These are phyloP conservation scores for Turritopsis rubra DNA, from an alignment of 30 jellyfish, hydroid and myxozoan genomes.

Conservation along the genomic window DNA sequence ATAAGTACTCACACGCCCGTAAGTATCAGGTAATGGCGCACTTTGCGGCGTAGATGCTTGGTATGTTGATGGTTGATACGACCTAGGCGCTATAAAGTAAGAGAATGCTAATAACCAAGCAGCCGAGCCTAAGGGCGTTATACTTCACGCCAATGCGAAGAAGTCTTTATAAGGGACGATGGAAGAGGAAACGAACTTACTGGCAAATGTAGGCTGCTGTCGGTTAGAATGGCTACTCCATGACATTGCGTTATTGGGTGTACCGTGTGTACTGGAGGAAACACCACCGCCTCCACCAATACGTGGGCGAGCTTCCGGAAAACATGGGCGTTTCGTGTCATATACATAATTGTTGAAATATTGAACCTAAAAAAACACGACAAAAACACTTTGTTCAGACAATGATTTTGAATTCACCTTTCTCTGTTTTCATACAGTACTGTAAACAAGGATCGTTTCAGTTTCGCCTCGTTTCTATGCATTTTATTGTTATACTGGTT, in stretches of 20 bases:
- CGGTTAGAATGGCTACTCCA: slow-evolving; percentile 16
- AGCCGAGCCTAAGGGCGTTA: too few relatives aligned
- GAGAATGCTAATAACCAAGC: too few relatives aligned
- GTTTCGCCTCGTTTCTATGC: too few relatives aligned
- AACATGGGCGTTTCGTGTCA: slow-evolving; percentile 77
- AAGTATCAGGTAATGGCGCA: slow-evolving; percentile 16
- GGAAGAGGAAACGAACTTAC: too few relatives aligned
- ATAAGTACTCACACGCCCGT: slow-evolving; percentile 38
- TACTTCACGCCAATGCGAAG: too few relatives aligned
- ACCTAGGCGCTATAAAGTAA: too few relatives aligned
- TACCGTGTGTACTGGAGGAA: slow-evolving; percentile 27
- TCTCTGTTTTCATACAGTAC: too few relatives aligned
- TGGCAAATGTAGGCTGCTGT: slow-evolving; percentile 13
- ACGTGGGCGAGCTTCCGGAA: slow-evolving; percentile 56
- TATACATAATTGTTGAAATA: slow-evolving; percentile 71
- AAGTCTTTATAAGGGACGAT: too few relatives aligned
- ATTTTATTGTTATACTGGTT: too few relatives aligned
- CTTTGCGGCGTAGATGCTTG: slow-evolving; percentile 29
- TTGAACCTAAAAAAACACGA: slow-evolving; percentile 45
- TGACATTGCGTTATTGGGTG: neutral
- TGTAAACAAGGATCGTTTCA: too few relatives aligned
- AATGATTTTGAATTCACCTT: too few relatives aligned
- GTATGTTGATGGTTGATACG: slow-evolving; percentile 5
- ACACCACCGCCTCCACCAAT: slow-evolving; percentile 47
- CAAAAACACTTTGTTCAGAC: too few relatives aligned